These are phyloP conservation scores for Mormyrus proboscirostris DNA, from an alignment of 2,797 vertebrate genomes.

Conservation along the genomic window DNA sequence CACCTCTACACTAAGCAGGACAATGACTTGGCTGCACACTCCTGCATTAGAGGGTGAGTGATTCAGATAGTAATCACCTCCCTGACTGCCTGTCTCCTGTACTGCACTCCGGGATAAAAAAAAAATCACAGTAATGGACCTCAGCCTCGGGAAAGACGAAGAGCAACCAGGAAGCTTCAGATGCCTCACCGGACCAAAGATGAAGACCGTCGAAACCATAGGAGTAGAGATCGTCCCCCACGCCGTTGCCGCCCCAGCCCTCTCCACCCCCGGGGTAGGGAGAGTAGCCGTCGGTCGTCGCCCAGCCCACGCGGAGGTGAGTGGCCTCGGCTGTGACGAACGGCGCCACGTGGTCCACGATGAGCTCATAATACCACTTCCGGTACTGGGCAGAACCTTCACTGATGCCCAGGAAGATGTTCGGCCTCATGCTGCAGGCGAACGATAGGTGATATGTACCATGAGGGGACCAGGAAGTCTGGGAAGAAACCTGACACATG, in stretches of 20 bases:
- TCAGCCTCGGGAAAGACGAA: background rate
- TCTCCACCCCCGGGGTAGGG: constrained; percentile 87
- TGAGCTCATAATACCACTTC: constrained; percentile 94
- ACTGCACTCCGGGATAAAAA: background rate
- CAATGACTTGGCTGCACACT: background rate
- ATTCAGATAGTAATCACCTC: background rate
- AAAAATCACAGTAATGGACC: background rate
- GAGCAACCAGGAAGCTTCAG: too few relatives aligned
- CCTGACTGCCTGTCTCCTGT: background rate
- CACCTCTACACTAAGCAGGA: background rate
- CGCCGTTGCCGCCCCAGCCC: constrained; percentile 88
- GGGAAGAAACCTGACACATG: background rate
- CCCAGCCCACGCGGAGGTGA: constrained; percentile 89
- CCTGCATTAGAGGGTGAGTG: background rate
- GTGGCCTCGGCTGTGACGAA: constrained; percentile 87
- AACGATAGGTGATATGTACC: background rate
- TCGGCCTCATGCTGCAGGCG: constrained; percentile 77
- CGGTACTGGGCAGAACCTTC: constrained; percentile 92
- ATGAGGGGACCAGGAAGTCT: background rate
- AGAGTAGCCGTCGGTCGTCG: constrained; percentile 81
- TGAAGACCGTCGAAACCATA: constrained; percentile 92
- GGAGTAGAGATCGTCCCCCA: constrained; percentile 89
- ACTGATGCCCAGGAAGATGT: constrained; percentile 88
- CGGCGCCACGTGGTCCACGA: constrained; percentile 77
- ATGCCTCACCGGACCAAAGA: constrained; percentile 81